phyloP scores from a whole-genome alignment of 2,113 vertebrate species.

The Montifringilla adamsi region DNA sequence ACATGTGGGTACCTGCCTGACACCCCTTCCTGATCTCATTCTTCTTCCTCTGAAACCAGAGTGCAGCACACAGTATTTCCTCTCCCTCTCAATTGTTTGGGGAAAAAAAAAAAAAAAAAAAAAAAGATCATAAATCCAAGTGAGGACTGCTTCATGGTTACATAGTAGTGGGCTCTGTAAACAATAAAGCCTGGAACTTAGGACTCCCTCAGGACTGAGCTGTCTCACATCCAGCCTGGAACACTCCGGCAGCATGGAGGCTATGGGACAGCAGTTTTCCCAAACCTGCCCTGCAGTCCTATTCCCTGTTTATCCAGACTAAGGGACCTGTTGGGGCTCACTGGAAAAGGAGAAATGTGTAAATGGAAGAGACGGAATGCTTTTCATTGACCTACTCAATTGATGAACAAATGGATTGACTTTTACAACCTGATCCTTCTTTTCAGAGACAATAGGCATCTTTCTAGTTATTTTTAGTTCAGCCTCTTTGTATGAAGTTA shows the following conservation, averaged over 20 bases:
- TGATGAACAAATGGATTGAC: background rate
- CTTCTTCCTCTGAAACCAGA: background rate
- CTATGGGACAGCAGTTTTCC: background rate
- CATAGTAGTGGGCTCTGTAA: background rate
- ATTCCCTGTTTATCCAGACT: background rate
- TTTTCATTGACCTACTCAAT: background rate
- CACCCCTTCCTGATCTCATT: background rate
- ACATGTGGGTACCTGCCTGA: constrained; percentile 67
- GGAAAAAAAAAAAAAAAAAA: background rate
- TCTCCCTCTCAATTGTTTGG: background rate
- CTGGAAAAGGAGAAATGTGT: background rate
- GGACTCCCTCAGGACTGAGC: background rate
- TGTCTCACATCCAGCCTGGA: background rate
- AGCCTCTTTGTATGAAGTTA: background rate
- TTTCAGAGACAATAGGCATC: background rate
- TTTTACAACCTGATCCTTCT: background rate
- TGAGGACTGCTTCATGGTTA: background rate
- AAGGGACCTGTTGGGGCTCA: background rate
- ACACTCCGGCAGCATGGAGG: background rate
- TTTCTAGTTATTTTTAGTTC: constrained; percentile 8
- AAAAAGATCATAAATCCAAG: background rate
- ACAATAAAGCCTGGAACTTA: background rate
- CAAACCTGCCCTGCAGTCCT: background rate
- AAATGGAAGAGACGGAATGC: background rate
- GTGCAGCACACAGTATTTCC: background rate